Evolutionary conservation across 2,888 invertebrate species (phyloP).

Genomic region (Fragum whitleyi): DNA sequence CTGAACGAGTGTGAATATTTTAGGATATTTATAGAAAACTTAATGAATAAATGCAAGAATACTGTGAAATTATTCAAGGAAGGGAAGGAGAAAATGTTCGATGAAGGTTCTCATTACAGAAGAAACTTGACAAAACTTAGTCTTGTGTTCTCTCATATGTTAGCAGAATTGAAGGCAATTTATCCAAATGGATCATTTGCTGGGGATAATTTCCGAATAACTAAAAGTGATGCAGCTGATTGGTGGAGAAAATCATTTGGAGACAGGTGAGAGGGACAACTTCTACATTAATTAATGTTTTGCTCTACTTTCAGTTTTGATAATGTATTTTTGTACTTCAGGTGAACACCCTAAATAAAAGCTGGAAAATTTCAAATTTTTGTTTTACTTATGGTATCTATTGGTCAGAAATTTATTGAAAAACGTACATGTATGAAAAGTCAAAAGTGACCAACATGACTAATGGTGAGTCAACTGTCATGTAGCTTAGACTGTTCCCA

Average conservation of each 20-base stretch:
- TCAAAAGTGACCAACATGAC: no score
- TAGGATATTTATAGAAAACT: constrained; percentile 98
- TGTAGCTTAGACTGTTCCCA: no score
- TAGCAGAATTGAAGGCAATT: constrained; percentile 98
- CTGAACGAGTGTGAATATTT: constrained; percentile 98
- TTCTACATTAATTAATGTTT: no score
- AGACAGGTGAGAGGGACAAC: constrained; percentile 92
- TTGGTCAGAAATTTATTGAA: no score
- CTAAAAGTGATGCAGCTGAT: constrained; percentile 99
- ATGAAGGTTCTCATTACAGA: constrained; percentile 97
- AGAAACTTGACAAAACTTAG: constrained; percentile 98
- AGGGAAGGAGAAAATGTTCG: constrained; percentile 99
- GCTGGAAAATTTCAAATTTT: no score
- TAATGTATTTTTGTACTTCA: background rate
- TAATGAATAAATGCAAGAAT: constrained; percentile 99
- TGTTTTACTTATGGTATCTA: no score
- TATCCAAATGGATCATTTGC: constrained; percentile 98
- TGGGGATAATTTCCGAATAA: constrained; percentile 98
- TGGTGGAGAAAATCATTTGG: constrained; percentile 99
- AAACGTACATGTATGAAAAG: no score
- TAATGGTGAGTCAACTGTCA: no score
- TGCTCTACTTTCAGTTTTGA: background rate
- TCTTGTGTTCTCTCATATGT: constrained; percentile 99
- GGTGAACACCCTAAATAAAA: no score
- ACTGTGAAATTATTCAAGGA: constrained; percentile 99